phyloP scores from a whole-genome alignment of 2,797 vertebrate species.

The Dryobates pubescens region DNA sequence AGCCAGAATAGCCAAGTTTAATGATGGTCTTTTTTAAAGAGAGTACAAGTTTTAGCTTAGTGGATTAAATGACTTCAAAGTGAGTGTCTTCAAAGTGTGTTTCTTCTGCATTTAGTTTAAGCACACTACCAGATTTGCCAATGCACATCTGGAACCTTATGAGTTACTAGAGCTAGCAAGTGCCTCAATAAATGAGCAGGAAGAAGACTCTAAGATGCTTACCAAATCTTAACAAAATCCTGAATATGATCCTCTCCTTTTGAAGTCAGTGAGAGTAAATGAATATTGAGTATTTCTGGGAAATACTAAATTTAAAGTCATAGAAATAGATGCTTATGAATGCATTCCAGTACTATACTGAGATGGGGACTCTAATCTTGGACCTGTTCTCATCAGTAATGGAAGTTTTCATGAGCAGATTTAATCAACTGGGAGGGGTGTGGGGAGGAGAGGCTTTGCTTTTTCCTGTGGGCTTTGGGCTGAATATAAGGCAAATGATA shows the following conservation, averaged over 20 bases:
- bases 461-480: neutral
- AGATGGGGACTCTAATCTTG: neutral
- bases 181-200: neutral
- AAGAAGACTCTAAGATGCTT: neutral
- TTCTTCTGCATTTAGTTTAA: neutral
- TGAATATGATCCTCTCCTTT: neutral
- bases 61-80: neutral
- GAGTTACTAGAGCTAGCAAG: neutral
- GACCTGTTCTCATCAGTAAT: neutral
- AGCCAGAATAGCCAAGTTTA: neutral
- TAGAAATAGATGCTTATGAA: neutral
- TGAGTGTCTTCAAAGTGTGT: rapidly evolving
- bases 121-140: neutral
- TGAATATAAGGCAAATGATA: neutral
- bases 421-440: too few species aligned
- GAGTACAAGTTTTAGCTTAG: neutral
- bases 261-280: neutral
- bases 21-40: neutral
- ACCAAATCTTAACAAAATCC: neutral
- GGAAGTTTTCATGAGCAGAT: neutral
- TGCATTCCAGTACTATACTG: neutral
- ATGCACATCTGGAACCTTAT: neutral
- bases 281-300: neutral
- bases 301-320: neutral
- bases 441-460: neutral